Percentiles rank a stretch among this genome's conserved stretches.
These are phyloP conservation scores for Syngnathus acus DNA, from an alignment of 2,797 vertebrate species.

Conservation along the genomic window DNA sequence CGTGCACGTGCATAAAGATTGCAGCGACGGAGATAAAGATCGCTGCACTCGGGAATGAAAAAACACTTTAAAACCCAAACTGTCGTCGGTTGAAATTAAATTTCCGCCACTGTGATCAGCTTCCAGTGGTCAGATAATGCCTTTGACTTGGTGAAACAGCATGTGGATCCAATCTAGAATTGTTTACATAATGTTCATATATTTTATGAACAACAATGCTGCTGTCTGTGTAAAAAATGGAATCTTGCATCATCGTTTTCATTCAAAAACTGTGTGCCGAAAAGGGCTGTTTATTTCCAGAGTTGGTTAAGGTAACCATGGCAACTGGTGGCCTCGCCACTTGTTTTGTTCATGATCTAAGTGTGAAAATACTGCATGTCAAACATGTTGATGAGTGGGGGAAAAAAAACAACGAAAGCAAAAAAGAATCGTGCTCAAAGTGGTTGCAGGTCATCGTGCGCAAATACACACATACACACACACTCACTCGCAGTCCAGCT, in stretches of 20 bases:
- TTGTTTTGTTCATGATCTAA: conserved; percentile 1
- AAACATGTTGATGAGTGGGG: neutral
- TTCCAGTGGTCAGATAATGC: conserved; percentile 2
- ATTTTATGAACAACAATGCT: neutral
- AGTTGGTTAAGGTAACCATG: neutral
- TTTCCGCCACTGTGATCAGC: neutral
- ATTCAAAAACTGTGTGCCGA: neutral
- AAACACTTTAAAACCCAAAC: conserved; percentile 5
- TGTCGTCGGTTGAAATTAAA: conserved; percentile 2
- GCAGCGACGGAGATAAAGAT: conserved; percentile 3
- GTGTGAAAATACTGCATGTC: neutral
- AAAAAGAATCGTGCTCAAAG: conserved; percentile 17
- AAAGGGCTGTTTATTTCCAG: neutral
- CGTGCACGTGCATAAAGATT: conserved; percentile 8
- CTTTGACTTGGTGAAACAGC: conserved; percentile 1
- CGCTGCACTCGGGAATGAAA: conserved; percentile 2
- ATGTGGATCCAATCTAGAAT: neutral
- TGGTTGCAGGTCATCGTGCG: conserved; percentile 50
- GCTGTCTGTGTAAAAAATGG: neutral
- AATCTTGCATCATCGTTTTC: neutral
- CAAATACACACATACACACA: conserved; percentile 1
- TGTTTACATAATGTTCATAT: neutral
- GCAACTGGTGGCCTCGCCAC: neutral
- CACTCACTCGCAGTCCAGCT: conserved; percentile 37
- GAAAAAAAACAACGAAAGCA: neutral